These are phyloP conservation scores for Charina bottae DNA, from an alignment of 2,113 vertebrate genomes.

Conservation along the genomic window DNA sequence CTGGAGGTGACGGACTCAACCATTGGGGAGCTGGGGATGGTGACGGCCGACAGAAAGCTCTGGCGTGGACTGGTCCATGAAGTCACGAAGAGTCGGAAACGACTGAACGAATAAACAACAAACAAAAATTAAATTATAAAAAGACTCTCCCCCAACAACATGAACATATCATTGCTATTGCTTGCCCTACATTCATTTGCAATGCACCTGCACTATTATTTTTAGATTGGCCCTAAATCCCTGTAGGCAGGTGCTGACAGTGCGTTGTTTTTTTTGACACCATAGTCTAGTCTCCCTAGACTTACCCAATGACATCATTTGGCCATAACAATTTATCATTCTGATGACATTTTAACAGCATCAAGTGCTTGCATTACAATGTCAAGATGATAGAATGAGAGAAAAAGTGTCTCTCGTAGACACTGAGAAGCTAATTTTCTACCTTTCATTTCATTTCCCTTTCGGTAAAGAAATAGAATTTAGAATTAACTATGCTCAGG, in stretches of 20 bases:
- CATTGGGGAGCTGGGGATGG: no score
- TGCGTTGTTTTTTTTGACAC: conserved; percentile 24
- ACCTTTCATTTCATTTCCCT: background rate
- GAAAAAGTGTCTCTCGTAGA: conserved; percentile 22
- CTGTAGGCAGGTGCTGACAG: background rate
- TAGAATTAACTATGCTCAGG: background rate
- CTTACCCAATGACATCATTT: conserved; percentile 38
- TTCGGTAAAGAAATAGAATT: background rate
- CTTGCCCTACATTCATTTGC: conserved; percentile 1
- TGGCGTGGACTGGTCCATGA: no score
- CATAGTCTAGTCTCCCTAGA: conserved; percentile 1
- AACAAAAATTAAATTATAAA: background rate
- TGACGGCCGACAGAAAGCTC: no score
- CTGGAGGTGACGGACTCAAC: no score
- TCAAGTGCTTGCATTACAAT: conserved; percentile 34
- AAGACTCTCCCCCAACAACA: background rate
- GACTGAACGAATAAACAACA: no score
- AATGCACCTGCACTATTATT: conserved; percentile 21
- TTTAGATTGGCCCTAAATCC: conserved; percentile 9
- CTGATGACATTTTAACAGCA: conserved; percentile 31
- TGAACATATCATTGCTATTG: background rate
- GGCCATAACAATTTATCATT: conserved; percentile 32
- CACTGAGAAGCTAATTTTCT: conserved; percentile 24
- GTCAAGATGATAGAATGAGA: conserved; percentile 23
- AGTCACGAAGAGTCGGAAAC: no score